Conservation (phyloP, 2,797 vertebrate genomes). For the Sebastes jordani region DNA sequence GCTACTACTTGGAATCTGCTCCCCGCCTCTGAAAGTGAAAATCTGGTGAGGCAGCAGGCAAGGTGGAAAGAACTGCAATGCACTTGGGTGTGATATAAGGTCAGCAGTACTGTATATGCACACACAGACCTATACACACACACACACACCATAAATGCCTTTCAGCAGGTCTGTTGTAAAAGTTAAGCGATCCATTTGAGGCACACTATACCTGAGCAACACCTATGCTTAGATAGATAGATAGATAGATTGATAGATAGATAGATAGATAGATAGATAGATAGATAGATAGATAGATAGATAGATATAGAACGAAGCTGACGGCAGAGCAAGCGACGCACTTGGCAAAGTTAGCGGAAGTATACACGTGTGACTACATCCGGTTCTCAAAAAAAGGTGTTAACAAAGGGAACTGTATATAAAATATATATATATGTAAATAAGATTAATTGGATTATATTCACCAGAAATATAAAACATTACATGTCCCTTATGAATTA, state of each 20-base stretch:
- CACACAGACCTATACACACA: neutral
- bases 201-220: neutral
- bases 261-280: neutral
- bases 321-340: too few relatives aligned
- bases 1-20: slow-evolving; percentile 42
- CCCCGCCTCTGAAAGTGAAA: slow-evolving; percentile 61
- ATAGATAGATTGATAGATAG: too few relatives aligned
- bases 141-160: slow-evolving; percentile 32
- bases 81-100: slow-evolving; percentile 47
- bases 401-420: neutral
- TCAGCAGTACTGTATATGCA: slow-evolving; percentile 46
- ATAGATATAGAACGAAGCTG: too few relatives aligned
- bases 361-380: too few relatives aligned
- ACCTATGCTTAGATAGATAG: neutral
- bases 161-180: slow-evolving; percentile 41
- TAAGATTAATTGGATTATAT: too few relatives aligned
- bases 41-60: slow-evolving; percentile 74
- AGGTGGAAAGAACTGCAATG: slow-evolving; percentile 55
- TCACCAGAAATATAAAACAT: too few relatives aligned
- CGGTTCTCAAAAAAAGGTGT: too few relatives aligned
- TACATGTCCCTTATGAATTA: too few relatives aligned
- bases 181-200: slow-evolving; percentile 33
- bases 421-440: neutral
- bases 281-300: neutral
- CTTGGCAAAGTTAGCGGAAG: too few relatives aligned